phyloP scores from a whole-genome alignment of 2,888 invertebrate species.

The Cerastoderma edule region DNA sequence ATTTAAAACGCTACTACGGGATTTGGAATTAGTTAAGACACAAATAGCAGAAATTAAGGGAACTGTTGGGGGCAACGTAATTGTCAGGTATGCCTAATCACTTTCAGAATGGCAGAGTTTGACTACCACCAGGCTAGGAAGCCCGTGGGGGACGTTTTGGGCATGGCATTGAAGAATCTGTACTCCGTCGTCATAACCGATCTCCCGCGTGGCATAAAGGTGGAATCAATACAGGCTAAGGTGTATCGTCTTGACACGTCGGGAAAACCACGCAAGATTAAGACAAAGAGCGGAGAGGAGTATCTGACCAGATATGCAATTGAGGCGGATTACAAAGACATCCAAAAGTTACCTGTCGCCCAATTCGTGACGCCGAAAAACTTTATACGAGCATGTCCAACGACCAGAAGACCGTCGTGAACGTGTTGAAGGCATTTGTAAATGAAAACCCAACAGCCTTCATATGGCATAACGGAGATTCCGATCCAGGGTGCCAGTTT shows the following conservation, averaged over 20 bases:
- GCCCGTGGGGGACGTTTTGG: no score
- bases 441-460: neutral
- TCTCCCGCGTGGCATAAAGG: neutral
- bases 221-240: neutral
- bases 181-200: no score
- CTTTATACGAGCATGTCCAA: neutral
- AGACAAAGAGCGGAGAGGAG: neutral
- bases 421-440: constrained; percentile 5
- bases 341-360: no score
- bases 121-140: no score
- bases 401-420: neutral
- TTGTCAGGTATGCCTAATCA: no score
- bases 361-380: constrained; percentile 12
- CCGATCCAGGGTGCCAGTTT: constrained; percentile 11
- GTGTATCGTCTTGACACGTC: neutral
- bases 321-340: neutral
- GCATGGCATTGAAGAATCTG: no score
- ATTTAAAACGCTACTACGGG: no score
- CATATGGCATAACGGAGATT: constrained; percentile 16
- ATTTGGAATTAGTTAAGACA: no score
- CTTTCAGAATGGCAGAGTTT: no score
- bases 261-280: neutral
- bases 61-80: no score
- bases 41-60: no score
- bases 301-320: neutral